Conservation (phyloP, 2,888 invertebrate genomes). For the Sphaerolaimus hirsutus region DNA sequence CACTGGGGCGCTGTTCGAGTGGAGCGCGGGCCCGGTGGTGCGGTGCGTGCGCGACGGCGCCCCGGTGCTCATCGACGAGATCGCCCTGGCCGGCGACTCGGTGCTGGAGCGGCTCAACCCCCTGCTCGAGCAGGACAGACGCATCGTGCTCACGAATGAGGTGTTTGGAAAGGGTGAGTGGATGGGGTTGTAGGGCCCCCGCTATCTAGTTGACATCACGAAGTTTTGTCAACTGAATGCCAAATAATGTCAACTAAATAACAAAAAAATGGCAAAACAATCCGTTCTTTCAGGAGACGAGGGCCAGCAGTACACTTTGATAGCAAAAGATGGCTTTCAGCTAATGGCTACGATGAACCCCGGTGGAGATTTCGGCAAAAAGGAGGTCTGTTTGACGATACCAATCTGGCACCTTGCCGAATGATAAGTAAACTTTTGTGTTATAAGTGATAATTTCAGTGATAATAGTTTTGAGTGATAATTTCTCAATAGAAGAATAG, state of each 20-base stretch:
- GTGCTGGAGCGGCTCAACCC: slow-evolving; percentile 90
- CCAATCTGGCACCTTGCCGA: too few relatives aligned
- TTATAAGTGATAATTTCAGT: too few relatives aligned
- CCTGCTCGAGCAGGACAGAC: slow-evolving; percentile 68
- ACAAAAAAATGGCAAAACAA: too few relatives aligned
- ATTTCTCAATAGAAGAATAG: too few relatives aligned
- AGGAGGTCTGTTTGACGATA: slow-evolving; percentile 58
- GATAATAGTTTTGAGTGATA: too few relatives aligned
- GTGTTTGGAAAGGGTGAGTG: too few relatives aligned
- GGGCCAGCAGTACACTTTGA: too few relatives aligned
- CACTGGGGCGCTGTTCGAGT: slow-evolving; percentile 49
- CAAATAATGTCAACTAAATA: too few relatives aligned
- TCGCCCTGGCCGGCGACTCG: slow-evolving; percentile 57
- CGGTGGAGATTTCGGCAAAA: slow-evolving; percentile 95
- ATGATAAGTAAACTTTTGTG: too few relatives aligned
- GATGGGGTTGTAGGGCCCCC: too few relatives aligned
- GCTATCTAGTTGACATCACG: too few relatives aligned
- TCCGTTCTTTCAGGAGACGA: too few relatives aligned
- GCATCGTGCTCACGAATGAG: slow-evolving; percentile 57
- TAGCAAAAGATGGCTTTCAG: slow-evolving; percentile 47
- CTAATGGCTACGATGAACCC: slow-evolving; percentile 98
- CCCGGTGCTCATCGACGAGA: slow-evolving; percentile 85
- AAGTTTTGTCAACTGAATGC: neutral
- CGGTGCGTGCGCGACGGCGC: slow-evolving; percentile 62
- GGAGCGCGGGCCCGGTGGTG: slow-evolving; percentile 86